Conservation (phyloP, 2,888 invertebrate species). For the Mesorhabditis belari region DNA sequence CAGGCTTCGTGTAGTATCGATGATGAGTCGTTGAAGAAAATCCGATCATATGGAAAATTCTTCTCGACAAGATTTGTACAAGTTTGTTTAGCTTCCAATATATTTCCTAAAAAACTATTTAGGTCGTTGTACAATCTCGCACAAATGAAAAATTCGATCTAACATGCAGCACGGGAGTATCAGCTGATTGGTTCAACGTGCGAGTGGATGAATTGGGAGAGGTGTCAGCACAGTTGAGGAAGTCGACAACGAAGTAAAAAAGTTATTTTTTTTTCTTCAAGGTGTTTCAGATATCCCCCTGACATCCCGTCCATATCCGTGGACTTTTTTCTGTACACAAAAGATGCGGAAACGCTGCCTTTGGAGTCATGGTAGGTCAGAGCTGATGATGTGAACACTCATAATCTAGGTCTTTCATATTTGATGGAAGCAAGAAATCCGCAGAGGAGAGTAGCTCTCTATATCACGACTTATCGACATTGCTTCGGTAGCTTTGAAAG, state of each 20-base stretch:
- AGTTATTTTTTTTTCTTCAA: not conserved
- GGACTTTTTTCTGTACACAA: constrained; percentile 21
- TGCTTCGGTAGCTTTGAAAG: not conserved
- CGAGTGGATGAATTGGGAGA: not conserved
- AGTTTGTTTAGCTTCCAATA: not conserved
- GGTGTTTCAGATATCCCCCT: constrained; percentile 13
- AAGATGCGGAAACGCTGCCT: constrained; percentile 15
- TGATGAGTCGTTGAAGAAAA: not conserved
- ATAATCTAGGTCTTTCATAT: not conserved
- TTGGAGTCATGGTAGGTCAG: constrained; percentile 15
- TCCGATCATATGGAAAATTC: not conserved
- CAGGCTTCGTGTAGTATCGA: too few species aligned
- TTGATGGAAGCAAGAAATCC: not conserved
- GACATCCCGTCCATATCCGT: constrained; percentile 8
- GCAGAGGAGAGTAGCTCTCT: not conserved
- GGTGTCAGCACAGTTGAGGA: not conserved
- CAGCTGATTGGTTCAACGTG: constrained; percentile 15
- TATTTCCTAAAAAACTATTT: not conserved
- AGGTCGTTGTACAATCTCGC: constrained; percentile 12
- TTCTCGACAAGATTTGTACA: not conserved
- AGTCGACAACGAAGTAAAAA: not conserved
- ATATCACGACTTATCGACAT: not conserved
- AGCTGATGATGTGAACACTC: not conserved
- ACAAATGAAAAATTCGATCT: constrained; percentile 10
- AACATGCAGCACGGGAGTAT: constrained; percentile 3